Evolutionary conservation across 2,888 invertebrate species (phyloP).

Genomic region (Asteroscopus sphinx): DNA sequence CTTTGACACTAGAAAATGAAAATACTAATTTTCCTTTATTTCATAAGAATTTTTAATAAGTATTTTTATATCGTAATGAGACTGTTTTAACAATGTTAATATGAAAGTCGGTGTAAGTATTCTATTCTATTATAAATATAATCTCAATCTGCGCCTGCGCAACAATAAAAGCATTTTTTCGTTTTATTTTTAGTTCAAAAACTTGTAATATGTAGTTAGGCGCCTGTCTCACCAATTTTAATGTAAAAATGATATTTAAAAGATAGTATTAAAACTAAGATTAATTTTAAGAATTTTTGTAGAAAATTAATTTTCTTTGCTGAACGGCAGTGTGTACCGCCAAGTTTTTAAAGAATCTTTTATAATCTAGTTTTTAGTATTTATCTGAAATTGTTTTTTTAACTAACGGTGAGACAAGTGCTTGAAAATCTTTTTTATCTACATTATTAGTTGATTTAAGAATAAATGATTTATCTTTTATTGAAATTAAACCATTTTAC

Average conservation of each 20-base stretch:
- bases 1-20: neutral
- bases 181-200: slow-evolving; percentile 20
- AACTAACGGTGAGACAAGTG: slow-evolving; percentile 48
- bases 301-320: neutral
- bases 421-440: slow-evolving; percentile 26
- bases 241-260: slow-evolving; percentile 31
- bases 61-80: slow-evolving; percentile 41
- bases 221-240: slow-evolving; percentile 52
- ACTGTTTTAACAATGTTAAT: slow-evolving; percentile 47
- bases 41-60: neutral
- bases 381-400: slow-evolving; percentile 13
- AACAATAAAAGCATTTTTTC: slow-evolving; percentile 10
- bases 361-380: slow-evolving; percentile 27
- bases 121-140: neutral
- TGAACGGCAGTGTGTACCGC: slow-evolving; percentile 11
- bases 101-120: slow-evolving; percentile 21
- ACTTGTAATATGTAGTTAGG: slow-evolving; percentile 20
- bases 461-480: slow-evolving; percentile 4
- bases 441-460: slow-evolving; percentile 1
- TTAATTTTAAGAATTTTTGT: neutral
- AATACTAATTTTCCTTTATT: neutral
- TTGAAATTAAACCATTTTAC: slow-evolving; percentile 27
- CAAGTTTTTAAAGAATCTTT: slow-evolving; percentile 20
- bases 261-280: slow-evolving; percentile 20
- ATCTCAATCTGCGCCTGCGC: slow-evolving; percentile 18